Conservation (phyloP, 2,888 invertebrate genomes). For the Frankliniella fusca region DNA sequence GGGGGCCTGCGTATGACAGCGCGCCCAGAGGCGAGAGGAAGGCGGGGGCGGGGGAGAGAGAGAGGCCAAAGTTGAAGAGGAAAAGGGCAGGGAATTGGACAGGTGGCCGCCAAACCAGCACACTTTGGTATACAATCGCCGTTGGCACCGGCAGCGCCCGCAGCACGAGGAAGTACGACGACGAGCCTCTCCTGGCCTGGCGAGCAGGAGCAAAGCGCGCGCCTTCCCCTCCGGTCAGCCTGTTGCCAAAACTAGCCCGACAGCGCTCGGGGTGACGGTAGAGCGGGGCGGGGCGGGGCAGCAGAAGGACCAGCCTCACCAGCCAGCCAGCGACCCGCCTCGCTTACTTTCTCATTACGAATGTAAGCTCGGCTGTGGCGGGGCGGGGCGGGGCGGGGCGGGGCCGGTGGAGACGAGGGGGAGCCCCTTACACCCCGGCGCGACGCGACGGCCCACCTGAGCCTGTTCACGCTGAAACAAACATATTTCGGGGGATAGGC, state of each 20-base stretch:
- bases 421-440: not conserved
- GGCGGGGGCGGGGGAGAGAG: not conserved
- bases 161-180: too few relatives aligned
- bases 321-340: not conserved
- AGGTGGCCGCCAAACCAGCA: too few relatives aligned
- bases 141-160: too few relatives aligned
- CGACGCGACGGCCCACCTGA: not conserved
- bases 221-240: too few relatives aligned
- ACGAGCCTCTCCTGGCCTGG: too few relatives aligned
- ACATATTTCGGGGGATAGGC: conserved; percentile 15
- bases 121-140: too few relatives aligned
- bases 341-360: conserved; percentile 18
- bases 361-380: not conserved
- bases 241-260: too few relatives aligned
- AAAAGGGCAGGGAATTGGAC: too few relatives aligned
- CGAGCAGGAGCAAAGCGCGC: too few relatives aligned
- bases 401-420: not conserved
- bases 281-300: not conserved
- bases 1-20: not conserved
- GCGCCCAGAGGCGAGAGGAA: not conserved
- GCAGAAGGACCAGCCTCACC: too few relatives aligned
- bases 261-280: too few relatives aligned
- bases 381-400: not conserved
- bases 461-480: conserved; percentile 13
- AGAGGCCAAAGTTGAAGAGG: too few relatives aligned